Base-by-base conservation (phyloP, 2,888 invertebrate species). In the Aphidius colemani region DNA sequence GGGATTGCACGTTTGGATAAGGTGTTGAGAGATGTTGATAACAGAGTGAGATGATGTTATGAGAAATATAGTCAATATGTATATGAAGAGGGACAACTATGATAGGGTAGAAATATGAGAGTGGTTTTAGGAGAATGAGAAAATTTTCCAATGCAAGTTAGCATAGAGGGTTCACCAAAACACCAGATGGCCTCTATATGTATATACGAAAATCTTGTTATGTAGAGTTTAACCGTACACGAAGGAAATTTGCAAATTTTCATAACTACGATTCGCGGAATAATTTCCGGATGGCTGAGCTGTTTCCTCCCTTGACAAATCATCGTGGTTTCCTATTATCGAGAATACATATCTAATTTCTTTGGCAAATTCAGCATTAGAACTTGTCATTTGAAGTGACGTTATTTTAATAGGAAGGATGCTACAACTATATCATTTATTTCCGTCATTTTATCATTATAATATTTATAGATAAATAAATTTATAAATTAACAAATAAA, bases 201-300 rank as follows among this genome's bases (percentile, higher is more conserved):
- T 18, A n/a, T 57, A 46, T 18, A 57, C 11, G 39, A 53, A 10
- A 9, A 40, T 10, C 18, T 10, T 44, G 45, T 44, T 39, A 41
- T 30, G 41, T 63, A n/a, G 63, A 30, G 5, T 30, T 30, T 30
- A 30, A 30, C 30, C 30, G 30, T 30, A 30, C 9, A 39, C 8
- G 53, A 72, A 74, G 80, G 79, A 80, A 80, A 81, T 80, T 80
- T 77, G 80, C 77, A 79, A 81, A 80, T 80, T 80, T 81, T 78
- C 78, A 66, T 72, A 63, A 74, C 30, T 30, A 77, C 73, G 75
- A 73, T 75, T 76, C 72, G 74, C 72, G 30, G 74, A 73, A 79
- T 78, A 81, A 81, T 81, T 80, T 81, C 80, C 81, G 78, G 73
- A 71, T 70, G 75, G 75, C 77, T 75, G 74, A 73, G 74, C 66